phyloP scores from a whole-genome alignment of 1,140 invertebrate genomes.

The Muscidifurax raptorellus region DNA sequence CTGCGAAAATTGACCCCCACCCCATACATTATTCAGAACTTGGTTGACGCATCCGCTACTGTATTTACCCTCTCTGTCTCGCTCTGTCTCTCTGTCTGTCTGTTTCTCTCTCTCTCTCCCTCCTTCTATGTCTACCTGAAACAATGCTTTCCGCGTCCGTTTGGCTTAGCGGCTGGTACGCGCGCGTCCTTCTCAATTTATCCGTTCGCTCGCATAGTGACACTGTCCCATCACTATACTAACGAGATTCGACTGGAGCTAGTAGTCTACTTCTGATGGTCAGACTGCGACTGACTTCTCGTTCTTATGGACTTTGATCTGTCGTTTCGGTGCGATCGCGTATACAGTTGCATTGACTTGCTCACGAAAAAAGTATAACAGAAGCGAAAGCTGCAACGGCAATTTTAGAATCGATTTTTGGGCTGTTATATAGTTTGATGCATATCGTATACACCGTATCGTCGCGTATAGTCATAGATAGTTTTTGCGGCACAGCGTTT shows the following conservation, averaged over 20 bases:
- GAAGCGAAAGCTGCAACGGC: background rate
- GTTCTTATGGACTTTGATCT: background rate
- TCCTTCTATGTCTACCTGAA: background rate
- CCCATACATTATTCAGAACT: conserved; percentile 15
- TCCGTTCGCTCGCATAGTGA: background rate
- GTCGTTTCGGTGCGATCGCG: background rate
- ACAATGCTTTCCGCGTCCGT: background rate
- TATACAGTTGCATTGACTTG: too few relatives aligned
- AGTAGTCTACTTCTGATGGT: background rate
- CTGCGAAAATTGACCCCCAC: conserved; percentile 2
- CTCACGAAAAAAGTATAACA: too few relatives aligned
- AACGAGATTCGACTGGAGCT: background rate
- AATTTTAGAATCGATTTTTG: background rate
- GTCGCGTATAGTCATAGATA: background rate
- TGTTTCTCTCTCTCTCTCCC: background rate
- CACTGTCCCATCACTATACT: background rate
- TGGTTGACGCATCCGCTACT: background rate
- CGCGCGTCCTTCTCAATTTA: background rate
- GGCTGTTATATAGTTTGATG: background rate
- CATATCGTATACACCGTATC: background rate
- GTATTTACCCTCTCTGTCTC: background rate
- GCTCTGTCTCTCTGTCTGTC: too few relatives aligned
- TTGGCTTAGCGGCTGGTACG: background rate
- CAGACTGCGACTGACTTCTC: background rate
- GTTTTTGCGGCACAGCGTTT: background rate